Evolutionary conservation across 2,888 invertebrate genomes (phyloP).

Genomic region (Drosophila macrospina): DNA sequence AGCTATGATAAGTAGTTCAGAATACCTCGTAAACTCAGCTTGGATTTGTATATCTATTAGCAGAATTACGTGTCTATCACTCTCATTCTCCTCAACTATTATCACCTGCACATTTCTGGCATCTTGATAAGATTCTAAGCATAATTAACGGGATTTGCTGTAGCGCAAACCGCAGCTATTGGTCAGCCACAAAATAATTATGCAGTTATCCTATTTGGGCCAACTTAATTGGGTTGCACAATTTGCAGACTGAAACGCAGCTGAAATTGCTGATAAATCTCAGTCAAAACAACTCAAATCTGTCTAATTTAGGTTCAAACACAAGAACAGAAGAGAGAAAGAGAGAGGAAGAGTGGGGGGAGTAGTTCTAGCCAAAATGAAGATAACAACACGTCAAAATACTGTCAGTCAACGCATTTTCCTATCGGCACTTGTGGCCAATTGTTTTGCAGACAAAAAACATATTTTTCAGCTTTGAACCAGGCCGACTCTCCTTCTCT

Average conservation of each 20-base stretch:
- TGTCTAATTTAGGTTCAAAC: slow-evolving; percentile 1
- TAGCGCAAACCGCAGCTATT: slow-evolving; percentile 58
- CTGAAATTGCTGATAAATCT: slow-evolving; percentile 27
- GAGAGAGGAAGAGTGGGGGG: not conserved
- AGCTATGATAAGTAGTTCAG: too few species aligned
- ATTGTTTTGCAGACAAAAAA: slow-evolving; percentile 53
- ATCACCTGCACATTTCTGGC: not conserved
- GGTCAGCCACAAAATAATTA: slow-evolving; percentile 41
- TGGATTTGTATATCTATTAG: too few species aligned
- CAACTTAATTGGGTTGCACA: slow-evolving; percentile 50
- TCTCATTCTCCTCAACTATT: not conserved
- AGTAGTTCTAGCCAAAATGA: slow-evolving; percentile 48
- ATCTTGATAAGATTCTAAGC: not conserved
- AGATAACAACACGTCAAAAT: slow-evolving; percentile 73
- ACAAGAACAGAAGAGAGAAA: not conserved
- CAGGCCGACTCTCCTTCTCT: slow-evolving; percentile 47
- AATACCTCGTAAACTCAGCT: too few species aligned
- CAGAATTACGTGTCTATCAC: too few species aligned
- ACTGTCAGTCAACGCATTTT: slow-evolving; percentile 57
- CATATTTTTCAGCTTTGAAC: slow-evolving; percentile 60
- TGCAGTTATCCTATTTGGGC: slow-evolving; percentile 28
- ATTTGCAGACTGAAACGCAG: slow-evolving; percentile 41
- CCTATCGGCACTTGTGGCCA: slow-evolving; percentile 61
- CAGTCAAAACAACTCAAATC: slow-evolving; percentile 15
- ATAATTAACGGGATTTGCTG: slow-evolving; percentile 7